These are phyloP conservation scores for Agapornis canus DNA, from an alignment of 2,797 vertebrate species.

Conservation along the genomic window DNA sequence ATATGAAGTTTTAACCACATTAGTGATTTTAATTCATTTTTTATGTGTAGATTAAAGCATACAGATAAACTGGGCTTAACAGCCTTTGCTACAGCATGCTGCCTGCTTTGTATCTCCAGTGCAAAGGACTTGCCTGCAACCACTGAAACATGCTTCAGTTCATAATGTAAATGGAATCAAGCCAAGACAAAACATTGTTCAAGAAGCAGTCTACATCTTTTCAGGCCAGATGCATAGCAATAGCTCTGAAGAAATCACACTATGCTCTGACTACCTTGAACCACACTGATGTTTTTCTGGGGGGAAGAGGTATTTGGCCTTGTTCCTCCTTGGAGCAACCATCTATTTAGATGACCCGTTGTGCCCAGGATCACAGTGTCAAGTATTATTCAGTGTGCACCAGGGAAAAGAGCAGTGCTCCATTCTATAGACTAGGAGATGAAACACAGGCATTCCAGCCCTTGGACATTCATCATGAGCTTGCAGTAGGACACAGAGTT, in stretches of 20 bases:
- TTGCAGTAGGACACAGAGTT: not conserved
- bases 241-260: not conserved
- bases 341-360: not conserved
- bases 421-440: not conserved
- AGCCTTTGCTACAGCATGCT: not conserved
- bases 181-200: not conserved
- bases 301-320: not conserved
- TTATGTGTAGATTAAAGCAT: not conserved
- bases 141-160: not conserved
- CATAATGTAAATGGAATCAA: not conserved
- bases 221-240: not conserved
- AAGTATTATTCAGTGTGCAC: not conserved
- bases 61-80: not conserved
- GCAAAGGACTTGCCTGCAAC: not conserved
- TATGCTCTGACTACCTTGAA: not conserved
- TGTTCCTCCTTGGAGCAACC: not conserved
- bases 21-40: not conserved
- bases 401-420: not conserved
- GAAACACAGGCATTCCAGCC: not conserved
- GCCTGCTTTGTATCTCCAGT: not conserved
- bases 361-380: not conserved
- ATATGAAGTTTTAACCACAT: not conserved
- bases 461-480: accelerated
- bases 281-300: not conserved
- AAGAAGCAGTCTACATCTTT: not conserved